Evolutionary conservation across 2,888 invertebrate genomes (phyloP).

Genomic region (Tetragnatha montana): DNA sequence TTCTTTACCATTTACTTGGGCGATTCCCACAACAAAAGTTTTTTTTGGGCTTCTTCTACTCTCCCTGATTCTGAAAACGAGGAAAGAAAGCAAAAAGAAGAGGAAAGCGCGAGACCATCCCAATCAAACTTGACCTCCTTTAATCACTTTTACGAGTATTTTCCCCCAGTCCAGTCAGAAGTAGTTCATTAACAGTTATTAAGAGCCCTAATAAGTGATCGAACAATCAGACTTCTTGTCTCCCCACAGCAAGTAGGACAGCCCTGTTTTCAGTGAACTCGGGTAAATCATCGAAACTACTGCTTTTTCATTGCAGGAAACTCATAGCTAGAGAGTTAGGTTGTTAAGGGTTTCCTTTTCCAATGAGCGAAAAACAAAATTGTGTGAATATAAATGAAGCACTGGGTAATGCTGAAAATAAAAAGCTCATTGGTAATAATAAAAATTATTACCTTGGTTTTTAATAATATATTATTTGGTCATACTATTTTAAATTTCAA

Average conservation of each 20-base stretch:
- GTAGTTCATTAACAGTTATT: constrained; percentile 53
- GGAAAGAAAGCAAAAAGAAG: constrained; percentile 46
- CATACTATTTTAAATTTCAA: no score
- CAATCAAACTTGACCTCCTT: constrained; percentile 47
- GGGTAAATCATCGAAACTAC: no score
- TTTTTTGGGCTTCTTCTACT: not conserved
- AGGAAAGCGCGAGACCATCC: constrained; percentile 24
- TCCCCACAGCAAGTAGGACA: constrained; percentile 32
- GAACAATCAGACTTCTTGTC: constrained; percentile 21
- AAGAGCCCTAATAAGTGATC: constrained; percentile 45
- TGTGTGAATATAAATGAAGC: no score
- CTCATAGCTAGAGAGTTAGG: no score
- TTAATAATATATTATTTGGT: no score
- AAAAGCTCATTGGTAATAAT: no score
- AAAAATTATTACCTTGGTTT: no score
- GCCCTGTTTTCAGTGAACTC: not conserved
- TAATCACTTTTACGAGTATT: constrained; percentile 18
- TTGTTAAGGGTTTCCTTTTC: no score
- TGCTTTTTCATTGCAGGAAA: no score
- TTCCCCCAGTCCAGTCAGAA: not conserved
- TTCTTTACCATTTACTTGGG: no score
- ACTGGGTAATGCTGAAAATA: no score
- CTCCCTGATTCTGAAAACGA: not conserved
- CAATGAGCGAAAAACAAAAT: no score
- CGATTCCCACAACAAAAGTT: not conserved